Percentiles rank a stretch among this genome's conserved stretches.
Conservation (phyloP, 1,140 invertebrate species). For the Ips typographus region DNA sequence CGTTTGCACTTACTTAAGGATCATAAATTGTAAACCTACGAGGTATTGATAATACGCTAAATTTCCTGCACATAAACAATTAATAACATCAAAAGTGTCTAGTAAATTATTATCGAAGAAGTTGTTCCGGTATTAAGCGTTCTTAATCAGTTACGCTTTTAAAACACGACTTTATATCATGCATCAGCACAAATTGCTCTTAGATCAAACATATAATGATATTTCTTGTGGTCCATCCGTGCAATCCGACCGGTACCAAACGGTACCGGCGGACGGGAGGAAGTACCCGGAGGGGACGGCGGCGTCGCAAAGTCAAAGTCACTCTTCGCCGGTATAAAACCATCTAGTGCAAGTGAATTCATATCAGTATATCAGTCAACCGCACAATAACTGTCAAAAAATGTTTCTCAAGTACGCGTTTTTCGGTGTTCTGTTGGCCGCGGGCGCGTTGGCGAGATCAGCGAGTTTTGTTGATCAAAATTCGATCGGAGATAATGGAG, state of each 20-base stretch:
- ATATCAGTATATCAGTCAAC: slow-evolving; percentile 52
- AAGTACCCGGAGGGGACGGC: slow-evolving; percentile 34
- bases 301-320: slow-evolving; percentile 29
- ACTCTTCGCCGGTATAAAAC: slow-evolving; percentile 46
- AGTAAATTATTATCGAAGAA: too few species aligned
- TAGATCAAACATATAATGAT: too few species aligned
- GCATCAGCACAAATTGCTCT: too few species aligned
- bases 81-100: too few species aligned
- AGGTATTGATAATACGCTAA: too few species aligned
- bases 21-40: too few species aligned
- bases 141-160: too few species aligned
- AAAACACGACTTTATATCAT: too few species aligned
- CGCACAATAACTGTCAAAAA: slow-evolving; percentile 35
- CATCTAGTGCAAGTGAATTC: slow-evolving; percentile 50
- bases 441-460: slow-evolving; percentile 51
- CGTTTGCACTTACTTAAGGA: too few species aligned
- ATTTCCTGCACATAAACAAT: too few species aligned
- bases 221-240: slow-evolving; percentile 6
- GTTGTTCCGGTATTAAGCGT: too few species aligned
- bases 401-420: slow-evolving; percentile 50
- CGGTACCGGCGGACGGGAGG: slow-evolving; percentile 13
- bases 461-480: slow-evolving; percentile 53
- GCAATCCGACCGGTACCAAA: slow-evolving; percentile 8
- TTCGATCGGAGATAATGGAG: slow-evolving; percentile 55
- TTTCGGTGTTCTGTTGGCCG: slow-evolving; percentile 50